Conservation (phyloP, 2,797 vertebrate genomes). For the Labroides dimidiatus region DNA sequence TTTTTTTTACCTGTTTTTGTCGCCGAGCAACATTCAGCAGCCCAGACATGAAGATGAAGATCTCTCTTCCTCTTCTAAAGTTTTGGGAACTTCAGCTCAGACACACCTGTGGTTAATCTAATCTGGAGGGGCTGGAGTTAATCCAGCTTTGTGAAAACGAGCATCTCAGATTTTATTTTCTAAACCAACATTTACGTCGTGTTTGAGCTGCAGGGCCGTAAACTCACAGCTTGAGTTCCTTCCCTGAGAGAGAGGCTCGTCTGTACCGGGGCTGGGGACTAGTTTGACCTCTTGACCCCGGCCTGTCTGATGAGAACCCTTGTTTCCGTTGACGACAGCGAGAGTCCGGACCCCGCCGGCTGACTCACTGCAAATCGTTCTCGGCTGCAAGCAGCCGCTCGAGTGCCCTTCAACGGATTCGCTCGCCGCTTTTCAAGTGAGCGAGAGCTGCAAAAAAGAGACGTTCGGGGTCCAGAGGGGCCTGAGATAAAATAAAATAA, state of each 20-base stretch:
- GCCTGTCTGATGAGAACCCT: constrained; percentile 40
- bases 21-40: too few relatives aligned
- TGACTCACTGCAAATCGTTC: constrained; percentile 12
- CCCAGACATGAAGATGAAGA: too few relatives aligned
- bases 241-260: background rate
- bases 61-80: too few relatives aligned
- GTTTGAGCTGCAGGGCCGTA: background rate
- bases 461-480: constrained; percentile 8
- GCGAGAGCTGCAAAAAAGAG: constrained; percentile 16
- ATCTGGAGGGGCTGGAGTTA: too few relatives aligned
- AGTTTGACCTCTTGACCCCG: constrained; percentile 47
- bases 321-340: constrained; percentile 25
- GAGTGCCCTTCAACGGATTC: constrained; percentile 42
- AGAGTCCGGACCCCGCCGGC: constrained; percentile 15
- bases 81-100: too few relatives aligned
- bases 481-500: constrained; percentile 2
- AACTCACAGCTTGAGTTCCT: background rate
- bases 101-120: too few relatives aligned
- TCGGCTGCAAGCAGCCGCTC: constrained; percentile 21
- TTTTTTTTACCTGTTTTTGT: too few relatives aligned
- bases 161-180: too few relatives aligned
- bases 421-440: constrained; percentile 34
- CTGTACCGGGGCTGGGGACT: background rate
- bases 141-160: too few relatives aligned
- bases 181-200: background rate